Evolutionary conservation across 2,113 vertebrate genomes (phyloP).

Genomic region (Dicentrarchus labrax): DNA sequence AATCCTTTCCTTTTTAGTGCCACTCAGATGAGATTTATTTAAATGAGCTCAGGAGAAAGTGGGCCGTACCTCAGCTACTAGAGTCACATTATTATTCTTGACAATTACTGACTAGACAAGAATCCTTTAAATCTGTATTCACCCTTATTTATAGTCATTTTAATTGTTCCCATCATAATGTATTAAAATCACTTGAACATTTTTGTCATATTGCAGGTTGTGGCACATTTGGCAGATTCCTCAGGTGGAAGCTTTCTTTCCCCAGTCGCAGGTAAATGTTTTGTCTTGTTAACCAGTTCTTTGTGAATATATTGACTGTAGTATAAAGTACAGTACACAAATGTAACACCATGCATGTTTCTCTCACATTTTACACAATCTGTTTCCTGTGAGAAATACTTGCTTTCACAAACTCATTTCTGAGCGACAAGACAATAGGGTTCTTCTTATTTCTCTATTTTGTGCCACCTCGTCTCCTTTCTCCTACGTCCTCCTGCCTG

Average conservation of each 20-base stretch:
- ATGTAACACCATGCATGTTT: not conserved
- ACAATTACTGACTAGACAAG: too few relatives aligned
- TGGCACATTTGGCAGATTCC: not conserved
- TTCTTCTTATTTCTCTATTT: too few relatives aligned
- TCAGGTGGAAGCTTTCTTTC: conserved; percentile 2
- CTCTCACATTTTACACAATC: too few relatives aligned
- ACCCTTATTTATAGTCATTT: not conserved
- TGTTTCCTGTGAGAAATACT: not conserved
- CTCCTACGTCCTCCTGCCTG: too few relatives aligned
- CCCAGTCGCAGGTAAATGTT: conserved; percentile 3
- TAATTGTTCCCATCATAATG: too few relatives aligned
- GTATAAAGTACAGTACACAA: too few relatives aligned
- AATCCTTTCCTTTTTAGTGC: not conserved
- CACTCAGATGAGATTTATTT: not conserved
- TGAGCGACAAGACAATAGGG: not conserved
- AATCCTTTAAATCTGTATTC: not conserved
- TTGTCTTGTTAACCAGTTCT: not conserved
- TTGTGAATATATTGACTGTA: not conserved
- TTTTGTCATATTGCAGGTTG: conserved; percentile 1
- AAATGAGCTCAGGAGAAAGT: not conserved
- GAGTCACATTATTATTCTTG: not conserved
- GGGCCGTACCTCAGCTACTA: too few relatives aligned
- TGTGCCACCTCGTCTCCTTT: too few relatives aligned
- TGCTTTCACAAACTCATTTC: not conserved
- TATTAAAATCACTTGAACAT: not conserved